Percentiles rank a stretch among this genome's conserved stretches.
Evolutionary conservation across 2,888 invertebrate genomes (phyloP).

Genomic region (Cephus sareptanus): DNA sequence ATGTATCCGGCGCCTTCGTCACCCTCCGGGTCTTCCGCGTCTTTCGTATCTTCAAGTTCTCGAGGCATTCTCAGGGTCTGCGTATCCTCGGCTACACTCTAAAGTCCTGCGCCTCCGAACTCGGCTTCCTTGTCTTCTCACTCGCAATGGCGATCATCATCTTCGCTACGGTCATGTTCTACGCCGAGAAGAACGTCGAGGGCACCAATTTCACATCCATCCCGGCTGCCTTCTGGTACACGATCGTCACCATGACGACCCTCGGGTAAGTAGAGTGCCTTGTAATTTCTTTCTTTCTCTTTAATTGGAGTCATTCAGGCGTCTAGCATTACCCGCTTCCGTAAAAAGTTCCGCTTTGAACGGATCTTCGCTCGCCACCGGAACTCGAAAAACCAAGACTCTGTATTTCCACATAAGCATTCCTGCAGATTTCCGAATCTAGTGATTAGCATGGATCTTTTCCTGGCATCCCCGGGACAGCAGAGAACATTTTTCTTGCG

Average conservation of each 20-base stretch:
- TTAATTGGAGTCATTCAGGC: slow-evolving; percentile 4
- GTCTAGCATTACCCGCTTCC: not conserved
- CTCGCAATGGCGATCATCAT: slow-evolving; percentile 99
- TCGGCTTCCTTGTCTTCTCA: slow-evolving; percentile 99
- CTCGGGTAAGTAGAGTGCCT: slow-evolving; percentile 85
- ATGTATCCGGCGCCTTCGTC: slow-evolving; percentile 98
- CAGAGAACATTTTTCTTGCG: slow-evolving; percentile 39
- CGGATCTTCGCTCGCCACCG: not conserved
- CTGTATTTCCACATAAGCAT: not conserved
- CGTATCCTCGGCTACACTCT: slow-evolving; percentile 99
- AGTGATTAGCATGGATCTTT: not conserved
- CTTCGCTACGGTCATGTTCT: slow-evolving; percentile 99
- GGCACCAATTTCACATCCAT: slow-evolving; percentile 99
- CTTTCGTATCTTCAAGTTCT: slow-evolving; percentile 99
- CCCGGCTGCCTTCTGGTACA: slow-evolving; percentile 99
- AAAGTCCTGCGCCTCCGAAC: slow-evolving; percentile 98
- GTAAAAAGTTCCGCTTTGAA: not conserved
- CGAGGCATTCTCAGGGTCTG: slow-evolving; percentile 98
- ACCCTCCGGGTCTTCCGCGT: slow-evolving; percentile 98
- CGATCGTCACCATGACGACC: slow-evolving; percentile 99
- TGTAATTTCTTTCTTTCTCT: not conserved
- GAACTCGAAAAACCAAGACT: not conserved
- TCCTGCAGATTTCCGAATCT: not conserved
- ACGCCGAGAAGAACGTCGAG: slow-evolving; percentile 98
- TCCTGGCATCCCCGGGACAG: not conserved